Evolutionary conservation across 2,888 invertebrate species (phyloP), one percentile per base, ranked within the genome.

Genomic region (Adineta ricciae): DNA sequence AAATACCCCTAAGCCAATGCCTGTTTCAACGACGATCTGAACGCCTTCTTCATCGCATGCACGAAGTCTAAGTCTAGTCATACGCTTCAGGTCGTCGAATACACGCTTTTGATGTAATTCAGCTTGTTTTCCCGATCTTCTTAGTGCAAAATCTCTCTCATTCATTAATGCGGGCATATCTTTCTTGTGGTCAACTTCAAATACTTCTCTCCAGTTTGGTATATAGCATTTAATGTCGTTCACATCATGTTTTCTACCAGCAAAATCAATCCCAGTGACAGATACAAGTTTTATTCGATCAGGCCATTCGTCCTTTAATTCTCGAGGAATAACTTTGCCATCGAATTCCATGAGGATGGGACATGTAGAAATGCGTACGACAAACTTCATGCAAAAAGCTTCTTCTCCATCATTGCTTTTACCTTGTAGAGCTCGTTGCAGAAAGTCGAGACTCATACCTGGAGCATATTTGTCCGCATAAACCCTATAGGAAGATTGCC

Each of bases 341-440:
- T 78, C 78, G 14, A 78, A 41, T n/a, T 78, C 78, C 78, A 78
- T 78, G 1, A 78, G 41, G 24, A 78, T 78, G 19, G 78, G 78
- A 41, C 41, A 41, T 11, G 38, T 38, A 4, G 78, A 78, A 41
- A 78, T 78, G 0, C 78, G 41, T 7, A 38, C 38, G 24, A 78
- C 78, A 41, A 78, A 78, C 32, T 78, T 78, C 78, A 78, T 78
- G 3, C 24, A 9, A n/a, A 78, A 78, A 8, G 78, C 78, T 78
- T 78, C 78, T 38, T n/a, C n/a, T 11, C 78, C 78, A 78, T 38
- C n/a, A 2, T 19, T 19, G 41, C 41, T n/a, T 24, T 78, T 24
- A 2, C 78, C 78, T 78, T 64, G 32, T 32, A 64, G 19, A 64
- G 64, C 64, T 14, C 16, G 14, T 5, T 36, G 3, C 27, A 64